These are phyloP conservation scores for Euwallacea fornicatus DNA, from an alignment of 1,140 invertebrate genomes.

Conservation along the genomic window DNA sequence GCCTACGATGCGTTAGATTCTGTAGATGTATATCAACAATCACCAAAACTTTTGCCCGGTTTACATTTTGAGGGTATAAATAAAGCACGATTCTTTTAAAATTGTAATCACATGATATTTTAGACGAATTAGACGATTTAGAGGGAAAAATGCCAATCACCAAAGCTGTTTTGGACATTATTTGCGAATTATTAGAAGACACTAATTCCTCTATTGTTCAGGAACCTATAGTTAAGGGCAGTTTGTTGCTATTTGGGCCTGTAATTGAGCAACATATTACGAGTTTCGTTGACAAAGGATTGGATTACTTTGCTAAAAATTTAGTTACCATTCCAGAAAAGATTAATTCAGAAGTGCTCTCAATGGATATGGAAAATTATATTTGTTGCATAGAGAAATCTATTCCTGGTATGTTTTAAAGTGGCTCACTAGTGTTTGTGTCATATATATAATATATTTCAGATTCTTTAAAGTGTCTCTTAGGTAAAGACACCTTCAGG, in stretches of 20 bases:
- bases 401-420: constrained; percentile 41
- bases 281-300: constrained; percentile 28
- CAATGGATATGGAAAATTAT: constrained; percentile 45
- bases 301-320: constrained; percentile 39
- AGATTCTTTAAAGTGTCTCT: constrained; percentile 42
- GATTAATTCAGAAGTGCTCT: constrained; percentile 34
- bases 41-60: constrained; percentile 32
- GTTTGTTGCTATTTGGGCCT: constrained; percentile 46
- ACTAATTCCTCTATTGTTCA: constrained; percentile 45
- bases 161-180: constrained; percentile 47
- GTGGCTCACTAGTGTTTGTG: neutral
- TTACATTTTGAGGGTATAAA: constrained; percentile 42
- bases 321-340: constrained; percentile 43
- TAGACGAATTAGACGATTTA: constrained; percentile 52
- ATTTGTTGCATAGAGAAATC: constrained; percentile 36
- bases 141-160: constrained; percentile 48
- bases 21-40: constrained; percentile 41
- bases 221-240: constrained; percentile 49
- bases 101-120: constrained; percentile 14
- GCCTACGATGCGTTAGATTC: constrained; percentile 53
- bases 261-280: constrained; percentile 43
- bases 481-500: constrained; percentile 41
- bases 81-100: constrained; percentile 2
- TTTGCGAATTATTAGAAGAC: constrained; percentile 49
- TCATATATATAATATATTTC: neutral